Conservation (phyloP, 1,140 invertebrate genomes). For the Drosophila azteca region DNA sequence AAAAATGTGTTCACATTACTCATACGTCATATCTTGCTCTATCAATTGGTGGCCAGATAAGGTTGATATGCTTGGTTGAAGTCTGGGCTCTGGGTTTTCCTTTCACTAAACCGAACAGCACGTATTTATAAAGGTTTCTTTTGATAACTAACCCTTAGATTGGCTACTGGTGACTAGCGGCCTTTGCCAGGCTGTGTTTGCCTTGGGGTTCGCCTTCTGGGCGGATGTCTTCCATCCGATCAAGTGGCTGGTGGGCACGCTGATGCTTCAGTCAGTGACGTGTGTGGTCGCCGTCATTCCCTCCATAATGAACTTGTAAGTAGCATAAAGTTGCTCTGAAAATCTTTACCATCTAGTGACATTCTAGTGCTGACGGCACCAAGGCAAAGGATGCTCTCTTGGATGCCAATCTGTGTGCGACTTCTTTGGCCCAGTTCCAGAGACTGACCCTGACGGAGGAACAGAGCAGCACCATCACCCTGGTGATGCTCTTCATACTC, state of each 20-base stretch:
- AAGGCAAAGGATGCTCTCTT: conserved; percentile 46
- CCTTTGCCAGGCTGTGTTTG: conserved; percentile 85
- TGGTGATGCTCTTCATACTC: conserved; percentile 85
- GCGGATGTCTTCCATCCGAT: conserved; percentile 86
- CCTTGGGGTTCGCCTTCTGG: conserved; percentile 85
- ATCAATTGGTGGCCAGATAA: conserved; percentile 27
- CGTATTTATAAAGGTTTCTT: neutral
- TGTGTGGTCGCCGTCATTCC: conserved; percentile 86
- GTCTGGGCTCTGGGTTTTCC: neutral
- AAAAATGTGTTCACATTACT: conserved; percentile 22
- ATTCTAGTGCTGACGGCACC: conserved; percentile 51
- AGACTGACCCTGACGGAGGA: conserved; percentile 47
- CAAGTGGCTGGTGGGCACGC: conserved; percentile 86
- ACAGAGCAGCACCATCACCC: conserved; percentile 72
- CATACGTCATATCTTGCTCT: conserved; percentile 39
- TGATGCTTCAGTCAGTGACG: conserved; percentile 85
- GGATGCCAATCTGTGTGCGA: conserved; percentile 65
- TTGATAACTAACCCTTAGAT: conserved; percentile 79
- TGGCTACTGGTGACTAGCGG: conserved; percentile 86
- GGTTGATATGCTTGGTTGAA: neutral
- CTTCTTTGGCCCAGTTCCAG: conserved; percentile 74
- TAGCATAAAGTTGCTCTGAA: neutral
- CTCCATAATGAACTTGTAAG: conserved; percentile 84
- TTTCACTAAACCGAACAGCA: neutral
- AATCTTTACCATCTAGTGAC: neutral